phyloP scores from a whole-genome alignment of 2,888 invertebrate species.

The Agapetus fuscipes region DNA sequence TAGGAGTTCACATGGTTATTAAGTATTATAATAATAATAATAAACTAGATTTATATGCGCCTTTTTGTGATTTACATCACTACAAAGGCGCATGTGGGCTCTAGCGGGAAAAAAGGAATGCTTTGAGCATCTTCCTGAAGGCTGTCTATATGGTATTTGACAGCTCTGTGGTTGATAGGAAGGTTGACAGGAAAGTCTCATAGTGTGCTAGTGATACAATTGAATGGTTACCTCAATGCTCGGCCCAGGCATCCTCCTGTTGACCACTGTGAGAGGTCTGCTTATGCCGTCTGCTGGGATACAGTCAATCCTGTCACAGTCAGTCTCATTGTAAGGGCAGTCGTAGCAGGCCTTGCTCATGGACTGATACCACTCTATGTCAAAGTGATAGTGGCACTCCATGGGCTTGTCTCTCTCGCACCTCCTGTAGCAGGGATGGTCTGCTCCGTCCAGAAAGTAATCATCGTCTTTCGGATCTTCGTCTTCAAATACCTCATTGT shows the following conservation, averaged over 20 bases:
- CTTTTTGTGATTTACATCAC: too few species aligned
- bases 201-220: not conserved
- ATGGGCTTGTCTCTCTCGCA: slow-evolving; percentile 53
- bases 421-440: slow-evolving; percentile 54
- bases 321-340: slow-evolving; percentile 65
- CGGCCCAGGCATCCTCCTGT: slow-evolving; percentile 83
- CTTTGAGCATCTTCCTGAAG: too few species aligned
- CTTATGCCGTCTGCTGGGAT: slow-evolving; percentile 74
- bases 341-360: slow-evolving; percentile 82
- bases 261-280: slow-evolving; percentile 67
- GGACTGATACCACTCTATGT: slow-evolving; percentile 74
- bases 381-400: slow-evolving; percentile 63
- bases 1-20: too few species aligned
- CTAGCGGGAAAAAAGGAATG: too few species aligned
- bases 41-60: too few species aligned
- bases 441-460: slow-evolving; percentile 29
- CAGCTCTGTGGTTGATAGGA: not conserved
- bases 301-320: slow-evolving; percentile 72
- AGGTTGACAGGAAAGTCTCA: not conserved
- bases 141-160: too few species aligned
- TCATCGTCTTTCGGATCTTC: slow-evolving; percentile 4
- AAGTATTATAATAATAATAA: too few species aligned
- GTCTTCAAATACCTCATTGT: not conserved
- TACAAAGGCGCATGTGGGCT: too few species aligned
- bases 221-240: slow-evolving; percentile 59